These are phyloP conservation scores for Sphyrna mokarran DNA, from an alignment of 2,113 vertebrate genomes.

Conservation along the genomic window DNA sequence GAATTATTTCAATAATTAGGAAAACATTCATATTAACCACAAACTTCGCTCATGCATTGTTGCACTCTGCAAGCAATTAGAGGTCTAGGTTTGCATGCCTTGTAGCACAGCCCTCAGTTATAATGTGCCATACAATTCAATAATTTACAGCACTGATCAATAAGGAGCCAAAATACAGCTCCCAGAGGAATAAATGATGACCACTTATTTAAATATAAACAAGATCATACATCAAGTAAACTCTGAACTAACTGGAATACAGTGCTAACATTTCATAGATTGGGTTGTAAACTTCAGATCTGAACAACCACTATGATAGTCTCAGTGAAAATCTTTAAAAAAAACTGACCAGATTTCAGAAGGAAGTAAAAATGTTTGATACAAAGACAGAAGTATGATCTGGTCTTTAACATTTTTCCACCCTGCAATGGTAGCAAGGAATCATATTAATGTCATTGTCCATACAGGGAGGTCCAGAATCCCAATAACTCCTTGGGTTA, in stretches of 20 bases:
- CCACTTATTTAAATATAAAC: neutral
- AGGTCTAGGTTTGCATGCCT: neutral
- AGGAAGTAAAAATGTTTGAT: neutral
- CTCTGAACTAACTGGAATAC: neutral
- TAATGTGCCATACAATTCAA: neutral
- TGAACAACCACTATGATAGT: neutral
- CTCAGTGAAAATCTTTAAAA: neutral
- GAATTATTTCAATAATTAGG: constrained; percentile 25
- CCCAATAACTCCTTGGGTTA: neutral
- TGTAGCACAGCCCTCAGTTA: neutral
- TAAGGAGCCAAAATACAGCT: neutral
- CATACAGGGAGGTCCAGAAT: neutral
- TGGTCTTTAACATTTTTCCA: neutral
- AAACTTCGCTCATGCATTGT: constrained; percentile 4
- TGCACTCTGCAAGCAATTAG: neutral
- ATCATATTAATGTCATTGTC: neutral
- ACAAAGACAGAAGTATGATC: neutral
- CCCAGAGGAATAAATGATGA: neutral
- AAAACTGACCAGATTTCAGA: neutral
- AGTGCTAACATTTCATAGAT: neutral
- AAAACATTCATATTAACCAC: neutral
- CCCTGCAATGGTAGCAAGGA: neutral
- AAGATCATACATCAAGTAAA: neutral
- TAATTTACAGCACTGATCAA: constrained; percentile 1
- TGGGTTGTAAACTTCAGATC: neutral